Evolutionary conservation across 2,113 vertebrate species (phyloP).

Genomic region (Sylvicapra grimmia): DNA sequence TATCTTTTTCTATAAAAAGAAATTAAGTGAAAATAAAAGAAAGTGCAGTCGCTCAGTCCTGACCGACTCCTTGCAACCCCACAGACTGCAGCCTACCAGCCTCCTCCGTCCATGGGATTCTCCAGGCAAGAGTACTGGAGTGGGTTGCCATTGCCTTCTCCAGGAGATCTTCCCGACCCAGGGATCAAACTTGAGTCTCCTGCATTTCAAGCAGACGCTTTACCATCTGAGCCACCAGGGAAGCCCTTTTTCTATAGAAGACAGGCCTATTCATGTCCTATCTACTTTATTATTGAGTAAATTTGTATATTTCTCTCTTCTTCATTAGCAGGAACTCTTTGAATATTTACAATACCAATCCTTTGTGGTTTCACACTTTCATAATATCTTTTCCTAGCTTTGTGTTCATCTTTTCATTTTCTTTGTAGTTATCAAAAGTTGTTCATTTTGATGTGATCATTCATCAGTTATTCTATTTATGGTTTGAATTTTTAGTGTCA

Average conservation of each 20-base stretch:
- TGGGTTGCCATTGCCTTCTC: background rate
- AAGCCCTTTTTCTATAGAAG: background rate
- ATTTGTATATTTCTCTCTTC: background rate
- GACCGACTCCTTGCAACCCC: accelerated
- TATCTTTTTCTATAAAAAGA: background rate
- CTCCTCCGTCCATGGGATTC: background rate
- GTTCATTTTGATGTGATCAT: background rate
- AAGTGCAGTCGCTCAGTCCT: background rate
- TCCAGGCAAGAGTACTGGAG: background rate
- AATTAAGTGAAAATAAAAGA: background rate
- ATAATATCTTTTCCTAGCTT: background rate
- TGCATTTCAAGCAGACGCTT: background rate
- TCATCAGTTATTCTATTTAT: background rate
- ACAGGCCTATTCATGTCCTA: background rate
- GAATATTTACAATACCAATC: background rate
- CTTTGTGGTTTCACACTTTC: background rate
- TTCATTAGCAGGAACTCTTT: background rate
- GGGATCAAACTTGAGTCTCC: background rate
- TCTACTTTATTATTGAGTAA: background rate
- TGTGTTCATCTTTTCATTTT: background rate
- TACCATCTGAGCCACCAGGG: background rate
- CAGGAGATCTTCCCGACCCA: background rate
- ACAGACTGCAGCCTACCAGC: background rate
- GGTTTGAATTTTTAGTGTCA: background rate
- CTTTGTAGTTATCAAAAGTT: background rate